phyloP scores from a whole-genome alignment of 2,888 invertebrate genomes.

The Polyploca ridens region DNA sequence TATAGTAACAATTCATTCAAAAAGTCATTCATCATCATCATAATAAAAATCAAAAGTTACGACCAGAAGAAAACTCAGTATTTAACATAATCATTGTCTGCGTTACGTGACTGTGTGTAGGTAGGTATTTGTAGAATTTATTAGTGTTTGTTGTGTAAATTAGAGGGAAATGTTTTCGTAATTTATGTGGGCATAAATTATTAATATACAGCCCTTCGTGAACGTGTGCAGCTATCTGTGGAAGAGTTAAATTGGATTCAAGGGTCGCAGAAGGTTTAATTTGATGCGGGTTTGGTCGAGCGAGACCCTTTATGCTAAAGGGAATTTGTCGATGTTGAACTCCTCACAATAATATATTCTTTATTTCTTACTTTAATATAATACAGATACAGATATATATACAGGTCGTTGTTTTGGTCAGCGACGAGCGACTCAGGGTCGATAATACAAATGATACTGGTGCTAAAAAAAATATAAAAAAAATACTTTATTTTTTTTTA shows the following conservation, averaged over 20 bases:
- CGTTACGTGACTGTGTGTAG: slow-evolving; percentile 22
- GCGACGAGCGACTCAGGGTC: too few species aligned
- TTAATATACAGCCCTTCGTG: slow-evolving; percentile 53
- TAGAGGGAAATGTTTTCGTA: slow-evolving; percentile 60
- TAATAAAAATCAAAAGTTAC: background rate
- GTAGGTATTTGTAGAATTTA: slow-evolving; percentile 39
- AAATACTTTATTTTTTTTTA: too few species aligned
- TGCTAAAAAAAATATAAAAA: too few species aligned
- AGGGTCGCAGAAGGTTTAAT: slow-evolving; percentile 65
- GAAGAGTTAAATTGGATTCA: slow-evolving; percentile 73
- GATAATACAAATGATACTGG: too few species aligned
- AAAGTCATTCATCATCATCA: background rate
- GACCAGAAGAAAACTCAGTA: background rate
- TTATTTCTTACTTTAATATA: slow-evolving; percentile 15
- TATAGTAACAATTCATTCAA: too few species aligned
- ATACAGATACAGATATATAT: too few species aligned
- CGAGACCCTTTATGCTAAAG: slow-evolving; percentile 52
- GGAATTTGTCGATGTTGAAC: slow-evolving; percentile 56
- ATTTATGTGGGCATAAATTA: slow-evolving; percentile 71
- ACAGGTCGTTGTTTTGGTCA: too few species aligned
- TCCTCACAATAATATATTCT: slow-evolving; percentile 36
- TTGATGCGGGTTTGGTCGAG: slow-evolving; percentile 66
- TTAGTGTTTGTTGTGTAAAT: slow-evolving; percentile 53
- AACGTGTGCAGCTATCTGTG: slow-evolving; percentile 53
- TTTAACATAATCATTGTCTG: slow-evolving; percentile 20